These are phyloP conservation scores for Hypena proboscidalis DNA, from an alignment of 2,888 invertebrate genomes.

Conservation along the genomic window DNA sequence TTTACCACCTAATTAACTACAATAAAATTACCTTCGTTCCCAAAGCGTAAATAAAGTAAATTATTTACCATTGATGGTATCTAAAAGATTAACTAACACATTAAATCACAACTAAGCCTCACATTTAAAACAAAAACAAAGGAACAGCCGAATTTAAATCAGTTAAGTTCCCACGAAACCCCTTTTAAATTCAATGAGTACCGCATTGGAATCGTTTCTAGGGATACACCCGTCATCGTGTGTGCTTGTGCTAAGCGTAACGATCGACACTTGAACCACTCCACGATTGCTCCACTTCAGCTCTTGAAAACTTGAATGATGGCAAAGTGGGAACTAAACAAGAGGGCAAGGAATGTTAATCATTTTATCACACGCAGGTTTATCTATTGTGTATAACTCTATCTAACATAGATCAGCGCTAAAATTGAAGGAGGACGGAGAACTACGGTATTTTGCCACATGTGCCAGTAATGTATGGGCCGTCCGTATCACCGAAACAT, in stretches of 20 bases:
- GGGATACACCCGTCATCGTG: constrained; percentile 3
- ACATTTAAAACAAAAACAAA: neutral
- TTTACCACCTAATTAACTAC: no score
- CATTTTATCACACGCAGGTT: neutral
- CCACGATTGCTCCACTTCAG: constrained; percentile 7
- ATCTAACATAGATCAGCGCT: no score
- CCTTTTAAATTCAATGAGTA: constrained; percentile 1
- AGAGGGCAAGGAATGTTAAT: constrained; percentile 1
- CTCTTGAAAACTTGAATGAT: constrained; percentile 7
- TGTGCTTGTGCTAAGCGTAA: constrained; percentile 2
- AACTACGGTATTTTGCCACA: no score
- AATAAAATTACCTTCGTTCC: no score
- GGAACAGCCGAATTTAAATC: neutral
- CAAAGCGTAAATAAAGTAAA: no score
- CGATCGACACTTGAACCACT: constrained; percentile 4
- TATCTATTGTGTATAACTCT: neutral
- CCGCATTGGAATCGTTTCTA: constrained; percentile 6
- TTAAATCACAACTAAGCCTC: neutral
- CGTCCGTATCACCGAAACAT: no score
- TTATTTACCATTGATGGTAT: no score
- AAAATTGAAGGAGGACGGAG: no score
- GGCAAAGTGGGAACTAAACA: constrained; percentile 1
- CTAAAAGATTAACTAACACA: no score
- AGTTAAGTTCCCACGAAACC: constrained; percentile 1
- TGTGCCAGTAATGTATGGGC: no score